Base-by-base conservation (phyloP, 2,113 vertebrate species). In the Protobothrops flavoviridis region DNA sequence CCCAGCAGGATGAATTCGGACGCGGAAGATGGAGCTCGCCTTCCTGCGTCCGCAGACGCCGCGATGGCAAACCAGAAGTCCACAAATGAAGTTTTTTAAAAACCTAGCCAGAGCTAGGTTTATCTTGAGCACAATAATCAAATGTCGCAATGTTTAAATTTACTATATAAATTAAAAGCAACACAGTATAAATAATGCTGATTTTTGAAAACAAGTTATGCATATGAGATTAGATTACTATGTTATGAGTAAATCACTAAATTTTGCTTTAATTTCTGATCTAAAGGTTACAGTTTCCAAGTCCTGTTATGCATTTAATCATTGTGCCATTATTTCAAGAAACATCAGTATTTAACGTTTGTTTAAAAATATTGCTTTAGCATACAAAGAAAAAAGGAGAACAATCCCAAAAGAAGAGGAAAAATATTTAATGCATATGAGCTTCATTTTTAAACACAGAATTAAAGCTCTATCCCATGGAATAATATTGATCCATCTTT, bases 31-130 rank as follows among this genome's bases (percentile, higher is more conserved):
- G 8, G 48, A 50, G 48, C 48, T 50, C 48, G 8, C 48, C 8
- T 50, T 50, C 8, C 48, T 50, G 48, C 0, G 8, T 50, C 8
- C 8, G 48, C 48, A 50, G 8, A 8, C 0, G 8, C 1, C 8
- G 48, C 48, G 1, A 50, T 50, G 48, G 48, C 48, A 50, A 50
- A 50, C 48, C 48, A 1, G 48, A 50, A 50, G 8, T 50, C 48
- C 48, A 94, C 96, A 97, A 95, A 94, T 96, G 92, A 69, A 5
- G 26, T 64, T 61, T 95, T 96, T 86, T 94, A 96, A 95, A 95
- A 96, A 96, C 96, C 94, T 97, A 97, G 89, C 93, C 97, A 89
- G 81, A 94, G 56, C 97, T 97, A 21, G 52, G 92, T 94, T 93
- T 92, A 96, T 69, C 90, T 96, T 91, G 92, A 91, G 95, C 95